phyloP scores from a whole-genome alignment of 2,888 invertebrate species.

The Drosophila pseudotalamancana region DNA sequence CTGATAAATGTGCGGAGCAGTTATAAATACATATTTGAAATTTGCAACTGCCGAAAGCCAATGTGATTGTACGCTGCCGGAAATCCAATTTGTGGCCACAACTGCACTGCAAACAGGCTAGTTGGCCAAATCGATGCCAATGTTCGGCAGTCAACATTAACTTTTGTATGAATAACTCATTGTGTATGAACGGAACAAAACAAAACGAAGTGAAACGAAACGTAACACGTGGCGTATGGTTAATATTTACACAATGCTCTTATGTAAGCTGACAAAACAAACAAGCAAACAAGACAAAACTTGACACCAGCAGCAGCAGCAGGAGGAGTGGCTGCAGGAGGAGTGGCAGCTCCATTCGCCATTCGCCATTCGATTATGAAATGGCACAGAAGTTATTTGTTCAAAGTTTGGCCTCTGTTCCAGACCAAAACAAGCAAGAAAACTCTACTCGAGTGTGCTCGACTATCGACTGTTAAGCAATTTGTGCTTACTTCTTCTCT shows the following conservation, averaged over 20 bases:
- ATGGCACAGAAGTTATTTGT: background rate
- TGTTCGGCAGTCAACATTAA: background rate
- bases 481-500: no score
- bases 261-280: slow-evolving; percentile 22
- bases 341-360: slow-evolving; percentile 17
- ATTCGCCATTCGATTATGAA: background rate
- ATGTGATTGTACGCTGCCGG: slow-evolving; percentile 24
- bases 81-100: slow-evolving; percentile 62
- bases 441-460: no score
- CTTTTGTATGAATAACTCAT: slow-evolving; percentile 52
- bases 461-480: no score
- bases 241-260: slow-evolving; percentile 38
- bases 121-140: slow-evolving; percentile 31
- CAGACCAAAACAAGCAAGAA: no score
- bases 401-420: slow-evolving; percentile 47
- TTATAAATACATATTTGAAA: slow-evolving; percentile 56
- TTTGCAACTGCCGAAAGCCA: slow-evolving; percentile 28
- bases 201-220: no score
- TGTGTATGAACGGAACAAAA: slow-evolving; percentile 12
- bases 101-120: slow-evolving; percentile 27
- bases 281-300: slow-evolving; percentile 19
- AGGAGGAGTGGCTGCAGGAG: no score
- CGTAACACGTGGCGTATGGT: slow-evolving; percentile 48
- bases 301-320: slow-evolving; percentile 8
- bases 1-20: slow-evolving; percentile 58